Percentiles rank a stretch among this genome's conserved stretches.
Conservation (phyloP, 1,140 invertebrate genomes). For the Euwallacea similis region DNA sequence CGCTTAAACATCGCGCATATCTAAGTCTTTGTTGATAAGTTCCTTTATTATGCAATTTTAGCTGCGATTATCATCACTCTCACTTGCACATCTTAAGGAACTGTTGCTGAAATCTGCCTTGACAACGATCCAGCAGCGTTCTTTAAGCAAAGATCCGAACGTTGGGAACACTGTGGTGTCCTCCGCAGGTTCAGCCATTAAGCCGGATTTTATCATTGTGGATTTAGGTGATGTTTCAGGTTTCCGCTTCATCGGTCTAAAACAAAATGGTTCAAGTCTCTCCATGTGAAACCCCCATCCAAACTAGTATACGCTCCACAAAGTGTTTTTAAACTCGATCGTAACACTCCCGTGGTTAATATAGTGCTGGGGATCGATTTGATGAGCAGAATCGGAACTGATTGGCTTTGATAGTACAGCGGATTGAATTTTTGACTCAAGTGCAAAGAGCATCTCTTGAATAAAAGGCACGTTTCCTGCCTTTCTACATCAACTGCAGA, state of each 20-base stretch:
- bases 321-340: constrained; percentile 61
- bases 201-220: constrained; percentile 71
- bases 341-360: constrained; percentile 81
- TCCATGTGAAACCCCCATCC: constrained; percentile 84
- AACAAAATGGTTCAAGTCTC: constrained; percentile 79
- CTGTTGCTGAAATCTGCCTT: constrained; percentile 77
- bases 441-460: constrained; percentile 79
- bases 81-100: constrained; percentile 60
- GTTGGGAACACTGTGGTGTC: constrained; percentile 89
- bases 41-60: constrained; percentile 62
- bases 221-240: constrained; percentile 73
- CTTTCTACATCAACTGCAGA: constrained; percentile 69
- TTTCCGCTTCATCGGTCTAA: constrained; percentile 83
- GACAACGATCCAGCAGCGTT: constrained; percentile 85
- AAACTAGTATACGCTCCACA: constrained; percentile 79
- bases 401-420: constrained; percentile 75
- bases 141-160: constrained; percentile 77
- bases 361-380: constrained; percentile 87
- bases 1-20: constrained; percentile 78
- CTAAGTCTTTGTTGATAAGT: constrained; percentile 73
- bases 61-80: constrained; percentile 54
- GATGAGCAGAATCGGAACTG: constrained; percentile 79
- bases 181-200: constrained; percentile 90
- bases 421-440: constrained; percentile 83
- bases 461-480: constrained; percentile 63